phyloP scores from a whole-genome alignment of 2,888 invertebrate genomes.

The Apotomis turbidana region DNA sequence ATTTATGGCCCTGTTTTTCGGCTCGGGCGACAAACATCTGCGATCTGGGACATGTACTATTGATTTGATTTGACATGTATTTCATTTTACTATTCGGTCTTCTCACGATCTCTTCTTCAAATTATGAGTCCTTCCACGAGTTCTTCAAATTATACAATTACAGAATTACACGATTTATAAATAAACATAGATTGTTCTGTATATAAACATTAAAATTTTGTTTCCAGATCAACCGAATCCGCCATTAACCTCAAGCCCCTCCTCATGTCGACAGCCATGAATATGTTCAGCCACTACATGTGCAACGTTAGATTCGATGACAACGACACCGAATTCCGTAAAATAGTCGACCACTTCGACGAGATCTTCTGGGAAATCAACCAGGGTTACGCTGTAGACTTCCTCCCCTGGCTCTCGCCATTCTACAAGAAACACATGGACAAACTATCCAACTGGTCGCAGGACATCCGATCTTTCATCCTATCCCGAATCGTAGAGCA shows the following conservation, averaged over 20 bases:
- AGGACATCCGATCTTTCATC: conserved; percentile 89
- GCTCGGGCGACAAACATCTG: no score
- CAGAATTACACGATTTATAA: no score
- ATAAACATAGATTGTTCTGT: no score
- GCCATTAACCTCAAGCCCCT: conserved; percentile 87
- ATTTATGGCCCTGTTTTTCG: no score
- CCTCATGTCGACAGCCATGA: conserved; percentile 89
- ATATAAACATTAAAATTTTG: background rate
- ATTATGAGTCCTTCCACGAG: no score
- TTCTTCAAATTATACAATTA: no score
- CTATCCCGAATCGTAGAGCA: conserved; percentile 87
- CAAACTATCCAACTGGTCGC: conserved; percentile 87
- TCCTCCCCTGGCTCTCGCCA: conserved; percentile 91
- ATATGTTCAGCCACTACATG: conserved; percentile 94
- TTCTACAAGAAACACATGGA: conserved; percentile 88
- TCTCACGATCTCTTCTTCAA: no score
- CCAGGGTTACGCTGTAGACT: conserved; percentile 94
- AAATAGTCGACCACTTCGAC: conserved; percentile 89
- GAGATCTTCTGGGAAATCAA: conserved; percentile 97
- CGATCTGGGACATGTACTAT: no score
- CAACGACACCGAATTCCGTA: conserved; percentile 86
- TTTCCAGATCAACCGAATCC: conserved; percentile 54
- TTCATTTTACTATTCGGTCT: no score
- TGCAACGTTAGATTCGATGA: conserved; percentile 90
- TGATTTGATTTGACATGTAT: no score